A percentile compares a stretch with the other conserved stretches of the same genome.
These are phyloP conservation scores for Saccopteryx bilineata DNA, from an alignment of 2,113 vertebrate species.

Conservation along the genomic window DNA sequence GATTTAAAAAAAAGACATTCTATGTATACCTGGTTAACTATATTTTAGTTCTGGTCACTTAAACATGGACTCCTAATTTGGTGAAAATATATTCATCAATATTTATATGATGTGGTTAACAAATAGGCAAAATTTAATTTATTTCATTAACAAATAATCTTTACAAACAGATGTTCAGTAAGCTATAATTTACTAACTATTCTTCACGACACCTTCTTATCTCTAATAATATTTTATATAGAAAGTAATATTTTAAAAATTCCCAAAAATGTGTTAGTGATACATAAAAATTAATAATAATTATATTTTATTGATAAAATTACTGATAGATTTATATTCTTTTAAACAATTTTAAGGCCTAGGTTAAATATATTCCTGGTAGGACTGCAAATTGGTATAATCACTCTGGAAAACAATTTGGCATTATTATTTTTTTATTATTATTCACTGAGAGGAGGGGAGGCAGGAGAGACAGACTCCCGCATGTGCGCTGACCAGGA, in stretches of 20 bases:
- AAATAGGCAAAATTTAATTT: not conserved
- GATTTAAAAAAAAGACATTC: not conserved
- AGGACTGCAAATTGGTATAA: not conserved
- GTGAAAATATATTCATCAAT: not conserved
- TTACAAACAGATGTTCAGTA: not conserved
- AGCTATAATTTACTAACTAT: not conserved
- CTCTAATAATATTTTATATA: not conserved
- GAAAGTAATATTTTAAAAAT: not conserved
- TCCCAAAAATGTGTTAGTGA: not conserved
- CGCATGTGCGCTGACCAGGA: too few relatives aligned
- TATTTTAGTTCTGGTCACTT: not conserved
- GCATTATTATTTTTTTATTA: not conserved
- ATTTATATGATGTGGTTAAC: not conserved
- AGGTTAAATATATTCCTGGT: not conserved
- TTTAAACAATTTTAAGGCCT: not conserved
- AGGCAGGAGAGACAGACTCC: too few relatives aligned
- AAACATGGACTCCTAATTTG: not conserved
- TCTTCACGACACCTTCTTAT: not conserved
- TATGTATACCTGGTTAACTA: not conserved
- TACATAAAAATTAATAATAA: not conserved
- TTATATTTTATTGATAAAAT: not conserved
- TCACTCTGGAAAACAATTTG: not conserved
- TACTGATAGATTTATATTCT: not conserved
- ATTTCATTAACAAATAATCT: not conserved
- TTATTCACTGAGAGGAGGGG: too few relatives aligned